Base-by-base conservation (phyloP, 2,888 invertebrate species). In the Oscheius sp. region DNA sequence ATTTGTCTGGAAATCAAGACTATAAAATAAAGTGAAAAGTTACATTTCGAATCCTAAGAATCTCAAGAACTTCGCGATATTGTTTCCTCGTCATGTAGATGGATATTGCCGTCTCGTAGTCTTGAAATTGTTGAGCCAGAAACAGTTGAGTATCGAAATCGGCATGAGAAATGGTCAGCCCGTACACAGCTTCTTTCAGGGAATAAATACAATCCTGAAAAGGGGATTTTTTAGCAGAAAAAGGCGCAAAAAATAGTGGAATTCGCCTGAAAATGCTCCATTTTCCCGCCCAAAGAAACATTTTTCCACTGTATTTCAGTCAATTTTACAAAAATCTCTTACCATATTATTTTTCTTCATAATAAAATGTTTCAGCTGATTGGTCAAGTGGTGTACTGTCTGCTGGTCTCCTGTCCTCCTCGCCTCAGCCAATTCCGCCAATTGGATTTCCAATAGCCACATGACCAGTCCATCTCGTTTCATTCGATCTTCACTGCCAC, bases 131-230 rank as follows among this genome's bases (percentile, higher is more conserved):
- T 46, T 93, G 92, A 0, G 96, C 95, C 69, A 98, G 91, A 87
- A 93, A 93, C 41, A 96, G 93, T 21, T 96, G 90, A 89, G 96
- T 96, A 75, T 93, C 93, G 77, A 94, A 93, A 89, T 98, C 96
- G 0, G 96, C 97, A 88, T 99, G 97, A 77, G 95, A 94, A 0
- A 94, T 93, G 91, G 98, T 94, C 73, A 99, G 89, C 84, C 94
- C 93, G 87, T 96, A 96, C 63, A 98, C 93, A 0, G 93, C 93
- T 0, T 92, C 92, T 81, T 93, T 93, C 86, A 96, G 94, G 75
- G 93, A 92, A 74, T 92, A 92, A 79, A 95, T 92, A 89, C 94
- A 95, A 78, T 93, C 93, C 84, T 92, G 81, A 43, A 79, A 72
- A n/a, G 21, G 1, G 18, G n/a, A n/a, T n/a, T n/a, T n/a, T n/a